These are phyloP conservation scores for Bactericera cockerelli DNA, from an alignment of 1,140 invertebrate species.

Conservation along the genomic window DNA sequence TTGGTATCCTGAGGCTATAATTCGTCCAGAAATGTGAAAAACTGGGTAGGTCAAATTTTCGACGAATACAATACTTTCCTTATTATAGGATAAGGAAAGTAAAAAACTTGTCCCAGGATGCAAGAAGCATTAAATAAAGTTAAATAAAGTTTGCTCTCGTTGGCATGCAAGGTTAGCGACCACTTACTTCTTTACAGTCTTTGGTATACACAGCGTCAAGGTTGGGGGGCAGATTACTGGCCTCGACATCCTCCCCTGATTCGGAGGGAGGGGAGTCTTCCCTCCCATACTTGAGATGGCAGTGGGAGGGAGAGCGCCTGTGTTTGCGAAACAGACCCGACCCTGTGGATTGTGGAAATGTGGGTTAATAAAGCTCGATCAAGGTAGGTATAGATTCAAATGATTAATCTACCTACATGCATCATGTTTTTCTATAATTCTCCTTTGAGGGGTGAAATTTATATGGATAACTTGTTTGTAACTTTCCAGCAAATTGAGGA, in stretches of 20 bases:
- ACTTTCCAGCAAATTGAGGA: too few species aligned
- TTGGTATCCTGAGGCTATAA: too few species aligned
- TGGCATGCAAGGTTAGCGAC: too few species aligned
- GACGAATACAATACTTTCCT: too few species aligned
- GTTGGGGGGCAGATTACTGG: background rate
- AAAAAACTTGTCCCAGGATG: too few species aligned
- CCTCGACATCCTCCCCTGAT: slow-evolving; percentile 34
- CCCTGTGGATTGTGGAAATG: slow-evolving; percentile 21
- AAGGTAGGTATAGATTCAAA: background rate
- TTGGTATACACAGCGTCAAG: slow-evolving; percentile 1
- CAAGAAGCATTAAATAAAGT: too few species aligned
- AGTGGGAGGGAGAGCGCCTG: slow-evolving; percentile 59
- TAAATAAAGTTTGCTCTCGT: too few species aligned
- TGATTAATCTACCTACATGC: background rate
- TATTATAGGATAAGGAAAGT: too few species aligned
- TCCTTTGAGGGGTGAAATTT: background rate
- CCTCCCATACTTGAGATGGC: slow-evolving; percentile 53
- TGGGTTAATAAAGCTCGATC: slow-evolving; percentile 13
- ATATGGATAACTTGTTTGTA: too few species aligned
- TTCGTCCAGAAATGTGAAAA: too few species aligned
- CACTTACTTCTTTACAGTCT: slow-evolving; percentile 15
- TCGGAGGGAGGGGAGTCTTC: slow-evolving; percentile 45
- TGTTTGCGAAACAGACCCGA: slow-evolving; percentile 41
- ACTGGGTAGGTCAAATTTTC: too few species aligned
- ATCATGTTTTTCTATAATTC: background rate